phyloP scores from a whole-genome alignment of 2,113 vertebrate genomes.

The Varanus komodoensis region DNA sequence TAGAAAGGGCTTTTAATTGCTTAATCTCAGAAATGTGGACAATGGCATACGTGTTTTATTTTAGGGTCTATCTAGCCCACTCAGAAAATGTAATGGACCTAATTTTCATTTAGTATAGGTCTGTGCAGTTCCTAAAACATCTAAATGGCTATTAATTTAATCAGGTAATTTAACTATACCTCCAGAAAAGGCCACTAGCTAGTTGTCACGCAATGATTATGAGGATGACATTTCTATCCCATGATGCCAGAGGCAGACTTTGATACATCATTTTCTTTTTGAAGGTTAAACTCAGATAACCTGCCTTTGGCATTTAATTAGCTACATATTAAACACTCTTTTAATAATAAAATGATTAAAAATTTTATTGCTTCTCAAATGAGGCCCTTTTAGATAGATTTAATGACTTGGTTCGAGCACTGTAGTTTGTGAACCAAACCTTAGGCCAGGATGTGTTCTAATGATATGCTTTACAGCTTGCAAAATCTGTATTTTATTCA shows the following conservation, averaged over 20 bases:
- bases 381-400: constrained; percentile 97
- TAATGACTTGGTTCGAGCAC: constrained; percentile 95
- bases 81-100: constrained; percentile 86
- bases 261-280: constrained; percentile 99
- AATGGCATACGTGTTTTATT: constrained; percentile 85
- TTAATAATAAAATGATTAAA: constrained; percentile 99
- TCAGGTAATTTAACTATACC: constrained; percentile 94
- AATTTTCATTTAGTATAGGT: constrained; percentile 89
- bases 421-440: constrained; percentile 88
- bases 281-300: constrained; percentile 99
- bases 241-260: constrained; percentile 96
- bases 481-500: constrained; percentile 94
- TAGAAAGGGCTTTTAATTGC: constrained; percentile 86
- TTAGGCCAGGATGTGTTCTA: constrained; percentile 87
- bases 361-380: constrained; percentile 99
- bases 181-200: constrained; percentile 92
- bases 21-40: constrained; percentile 82
- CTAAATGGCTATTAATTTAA: constrained; percentile 99
- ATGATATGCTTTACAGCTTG: constrained; percentile 94
- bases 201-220: constrained; percentile 97
- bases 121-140: constrained; percentile 93
- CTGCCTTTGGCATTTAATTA: constrained; percentile 99
- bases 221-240: constrained; percentile 98
- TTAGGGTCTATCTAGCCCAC: constrained; percentile 84
- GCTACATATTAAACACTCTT: constrained; percentile 99